Conservation (phyloP, 2,888 invertebrate genomes). For the Polydrusus pterygomalis region DNA sequence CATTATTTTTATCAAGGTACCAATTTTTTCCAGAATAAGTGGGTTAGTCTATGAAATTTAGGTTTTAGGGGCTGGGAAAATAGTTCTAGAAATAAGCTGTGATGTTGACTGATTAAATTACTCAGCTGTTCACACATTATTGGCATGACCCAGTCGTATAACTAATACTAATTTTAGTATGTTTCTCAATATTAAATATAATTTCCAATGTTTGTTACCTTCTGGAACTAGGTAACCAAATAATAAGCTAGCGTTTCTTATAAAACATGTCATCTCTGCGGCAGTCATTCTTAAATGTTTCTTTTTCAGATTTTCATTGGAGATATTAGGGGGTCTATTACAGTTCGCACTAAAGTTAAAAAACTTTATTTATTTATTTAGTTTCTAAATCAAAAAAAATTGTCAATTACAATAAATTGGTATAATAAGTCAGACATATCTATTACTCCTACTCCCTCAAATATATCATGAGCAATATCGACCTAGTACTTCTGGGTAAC, state of each 20-base stretch:
- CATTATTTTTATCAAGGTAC: not conserved
- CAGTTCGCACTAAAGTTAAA: not conserved
- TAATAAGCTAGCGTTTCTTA: not conserved
- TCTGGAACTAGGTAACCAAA: not conserved
- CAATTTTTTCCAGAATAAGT: not conserved
- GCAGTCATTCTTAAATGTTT: not conserved
- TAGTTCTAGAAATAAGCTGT: not conserved
- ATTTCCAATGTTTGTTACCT: conserved; percentile 4
- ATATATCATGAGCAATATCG: conserved; percentile 2
- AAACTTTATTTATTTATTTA: not conserved
- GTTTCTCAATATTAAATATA: no score
- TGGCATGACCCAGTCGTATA: not conserved
- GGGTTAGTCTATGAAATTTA: not conserved
- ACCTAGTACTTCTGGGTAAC: not conserved
- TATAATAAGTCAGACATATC: not conserved
- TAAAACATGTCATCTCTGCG: not conserved
- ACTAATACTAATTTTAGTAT: no score
- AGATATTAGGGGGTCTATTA: not conserved
- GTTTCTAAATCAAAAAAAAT: not conserved
- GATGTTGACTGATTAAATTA: not conserved
- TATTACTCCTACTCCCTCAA: not conserved
- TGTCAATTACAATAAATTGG: not conserved
- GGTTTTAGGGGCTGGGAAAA: conserved; percentile 15
- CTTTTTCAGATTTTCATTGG: not conserved
- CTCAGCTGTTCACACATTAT: not conserved